Evolutionary conservation across 2,113 vertebrate species (phyloP), one percentile per base, ranked within the genome.

Genomic region (Garra rufa): DNA sequence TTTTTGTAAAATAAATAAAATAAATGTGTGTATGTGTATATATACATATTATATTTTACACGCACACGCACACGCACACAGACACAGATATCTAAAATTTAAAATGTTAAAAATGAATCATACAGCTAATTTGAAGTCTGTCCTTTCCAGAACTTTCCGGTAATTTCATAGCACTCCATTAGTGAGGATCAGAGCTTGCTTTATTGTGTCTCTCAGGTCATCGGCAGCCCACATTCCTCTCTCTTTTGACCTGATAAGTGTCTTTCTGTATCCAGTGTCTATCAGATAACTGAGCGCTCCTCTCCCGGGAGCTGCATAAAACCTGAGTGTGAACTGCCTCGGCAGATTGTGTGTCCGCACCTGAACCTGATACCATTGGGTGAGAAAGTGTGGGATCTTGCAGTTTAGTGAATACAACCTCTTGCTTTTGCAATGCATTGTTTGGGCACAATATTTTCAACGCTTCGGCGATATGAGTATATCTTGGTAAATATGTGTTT

Each of bases 231-330:
- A 38, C 50, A n/a, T n/a, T 81, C 73, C 75, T 55, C 76, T 76
- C 46, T 81, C 71, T 83, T 85, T 83, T 87, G 76, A 87, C 83
- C 76, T 81, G 43, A 74, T 85, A 88, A 87, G 63, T 75, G 83
- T 85, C 79, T 87, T 70, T 71, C 75, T 19, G 63, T 85, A 85
- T 88, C 88, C 57, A 41, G 75, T 88, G 81, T 85, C 85, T 63
- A 17, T 87, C 82, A 81, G 63, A 83, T 82, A 85, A 73, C 61
- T 70, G 52, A 85, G 75, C 17, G 46, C 52, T 76, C 10, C 9
- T 87, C 85, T 87, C 76, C 70, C 30, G 78, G 85, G 88, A 89
- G 15, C 21, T 76, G 73, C 69, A 81, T 30, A 28, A 52, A 81
- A 30, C 75, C 83, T 34, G 41, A 43, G 76, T 52, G 83, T 17